Percentiles rank a stretch among this genome's conserved stretches.
Evolutionary conservation across 2,888 invertebrate species (phyloP).

Genomic region (Ophion obscuratus): DNA sequence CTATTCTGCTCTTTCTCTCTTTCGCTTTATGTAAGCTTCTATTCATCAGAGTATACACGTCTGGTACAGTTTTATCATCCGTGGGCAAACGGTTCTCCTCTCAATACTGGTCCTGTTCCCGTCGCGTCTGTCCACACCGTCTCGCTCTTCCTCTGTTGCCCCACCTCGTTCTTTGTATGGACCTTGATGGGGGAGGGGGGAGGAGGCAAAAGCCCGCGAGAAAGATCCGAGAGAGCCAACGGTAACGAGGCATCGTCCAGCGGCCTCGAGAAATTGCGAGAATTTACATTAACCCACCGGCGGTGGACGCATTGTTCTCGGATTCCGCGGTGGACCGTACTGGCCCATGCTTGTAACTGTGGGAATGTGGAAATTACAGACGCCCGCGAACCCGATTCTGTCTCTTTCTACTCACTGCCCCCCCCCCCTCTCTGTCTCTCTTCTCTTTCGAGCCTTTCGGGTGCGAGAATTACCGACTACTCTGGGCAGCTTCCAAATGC

Average conservation of each 20-base stretch:
- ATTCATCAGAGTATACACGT: conserved; percentile 48
- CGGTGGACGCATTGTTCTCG: conserved; percentile 64
- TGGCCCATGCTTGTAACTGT: conserved; percentile 30
- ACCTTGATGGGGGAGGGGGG: conserved; percentile 37
- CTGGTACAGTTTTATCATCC: conserved; percentile 44
- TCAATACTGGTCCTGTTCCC: conserved; percentile 14
- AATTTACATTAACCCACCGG: conserved; percentile 70
- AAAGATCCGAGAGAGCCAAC: conserved; percentile 30
- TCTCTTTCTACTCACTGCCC: conserved; percentile 26
- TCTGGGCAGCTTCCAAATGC: conserved; percentile 17
- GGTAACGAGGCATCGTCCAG: conserved; percentile 64
- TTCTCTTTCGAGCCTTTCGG: conserved; percentile 14
- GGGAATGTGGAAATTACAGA: conserved; percentile 62
- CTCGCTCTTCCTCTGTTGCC: conserved; percentile 13
- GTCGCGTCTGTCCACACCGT: conserved; percentile 18
- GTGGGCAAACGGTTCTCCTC: conserved; percentile 50
- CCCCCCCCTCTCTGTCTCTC: neutral
- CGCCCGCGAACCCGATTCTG: conserved; percentile 21
- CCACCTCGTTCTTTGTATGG: conserved; percentile 57
- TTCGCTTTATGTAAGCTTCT: conserved; percentile 39
- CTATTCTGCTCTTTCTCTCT: neutral
- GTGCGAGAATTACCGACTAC: conserved; percentile 2
- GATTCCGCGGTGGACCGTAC: conserved; percentile 57
- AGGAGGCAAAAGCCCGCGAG: conserved; percentile 4
- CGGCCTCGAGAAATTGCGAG: conserved; percentile 67